Conservation (phyloP, 2,888 invertebrate genomes). For the Andricus quercusramuli region DNA sequence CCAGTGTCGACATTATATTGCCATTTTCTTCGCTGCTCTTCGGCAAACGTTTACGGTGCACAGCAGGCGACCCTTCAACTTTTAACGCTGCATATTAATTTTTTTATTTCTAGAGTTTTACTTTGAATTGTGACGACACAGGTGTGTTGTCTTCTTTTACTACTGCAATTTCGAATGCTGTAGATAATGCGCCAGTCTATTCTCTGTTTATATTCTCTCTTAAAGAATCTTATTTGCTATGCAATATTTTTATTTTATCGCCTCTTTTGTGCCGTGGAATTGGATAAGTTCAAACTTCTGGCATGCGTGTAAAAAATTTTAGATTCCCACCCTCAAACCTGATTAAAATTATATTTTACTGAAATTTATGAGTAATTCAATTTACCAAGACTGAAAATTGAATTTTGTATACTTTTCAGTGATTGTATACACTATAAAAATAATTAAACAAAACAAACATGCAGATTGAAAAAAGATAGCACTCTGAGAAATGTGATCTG, state of each 20-base stretch:
- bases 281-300: not conserved
- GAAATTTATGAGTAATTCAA: no score
- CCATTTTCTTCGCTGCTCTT: conserved; percentile 28
- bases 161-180: not conserved
- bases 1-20: conserved; percentile 37
- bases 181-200: not conserved
- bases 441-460: conserved; percentile 11
- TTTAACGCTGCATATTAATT: conserved; percentile 38
- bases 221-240: not conserved
- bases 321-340: no score
- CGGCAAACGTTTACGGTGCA: conserved; percentile 21
- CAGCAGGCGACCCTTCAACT: conserved; percentile 33
- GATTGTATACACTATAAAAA: not conserved
- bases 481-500: not conserved
- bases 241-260: not conserved
- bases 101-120: not conserved
- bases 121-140: conserved; percentile 3
- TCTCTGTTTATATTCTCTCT: not conserved
- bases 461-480: not conserved
- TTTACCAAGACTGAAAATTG: no score
- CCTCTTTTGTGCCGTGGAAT: not conserved
- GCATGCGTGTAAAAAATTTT: not conserved
- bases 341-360: no score
- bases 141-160: conserved; percentile 7
- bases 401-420: no score